phyloP scores from a whole-genome alignment of 2,113 vertebrate species.

The Etheostoma cragini region DNA sequence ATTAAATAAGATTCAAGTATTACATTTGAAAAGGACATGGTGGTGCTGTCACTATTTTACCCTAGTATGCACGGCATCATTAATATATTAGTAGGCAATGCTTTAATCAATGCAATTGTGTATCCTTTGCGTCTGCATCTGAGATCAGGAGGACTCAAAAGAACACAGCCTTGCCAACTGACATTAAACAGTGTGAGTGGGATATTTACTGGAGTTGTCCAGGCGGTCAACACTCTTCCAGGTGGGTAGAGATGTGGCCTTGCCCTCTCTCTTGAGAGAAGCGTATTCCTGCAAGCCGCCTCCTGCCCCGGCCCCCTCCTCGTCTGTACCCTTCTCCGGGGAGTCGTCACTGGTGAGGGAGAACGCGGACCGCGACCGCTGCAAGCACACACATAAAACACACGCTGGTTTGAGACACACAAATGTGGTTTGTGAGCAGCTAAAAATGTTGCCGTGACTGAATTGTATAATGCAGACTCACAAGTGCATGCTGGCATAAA shows the following conservation, averaged over 20 bases:
- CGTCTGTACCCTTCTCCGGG: conserved; percentile 79
- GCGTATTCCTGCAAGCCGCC: conserved; percentile 70
- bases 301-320: conserved; percentile 49
- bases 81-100: not conserved
- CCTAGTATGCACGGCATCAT: not conserved
- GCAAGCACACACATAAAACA: conserved; percentile 47
- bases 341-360: conserved; percentile 87
- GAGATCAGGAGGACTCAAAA: not conserved
- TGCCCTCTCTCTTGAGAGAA: conserved; percentile 84
- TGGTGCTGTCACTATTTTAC: not conserved
- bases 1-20: too few species aligned
- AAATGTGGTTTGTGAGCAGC: not conserved
- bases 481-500: not conserved
- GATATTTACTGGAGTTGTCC: conserved; percentile 89
- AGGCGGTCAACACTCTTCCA: conserved; percentile 91
- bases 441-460: not conserved
- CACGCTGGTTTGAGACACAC: not conserved
- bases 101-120: not conserved
- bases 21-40: not conserved
- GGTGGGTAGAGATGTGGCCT: conserved; percentile 82
- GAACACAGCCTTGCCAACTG: not conserved
- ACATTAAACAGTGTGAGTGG: not conserved
- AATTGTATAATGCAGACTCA: not conserved
- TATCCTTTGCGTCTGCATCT: not conserved
- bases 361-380: conserved; percentile 90